A percentile compares a stretch with the other conserved stretches of the same genome.
Evolutionary conservation across 2,888 invertebrate genomes (phyloP).

Genomic region (Mesochorus sp.): DNA sequence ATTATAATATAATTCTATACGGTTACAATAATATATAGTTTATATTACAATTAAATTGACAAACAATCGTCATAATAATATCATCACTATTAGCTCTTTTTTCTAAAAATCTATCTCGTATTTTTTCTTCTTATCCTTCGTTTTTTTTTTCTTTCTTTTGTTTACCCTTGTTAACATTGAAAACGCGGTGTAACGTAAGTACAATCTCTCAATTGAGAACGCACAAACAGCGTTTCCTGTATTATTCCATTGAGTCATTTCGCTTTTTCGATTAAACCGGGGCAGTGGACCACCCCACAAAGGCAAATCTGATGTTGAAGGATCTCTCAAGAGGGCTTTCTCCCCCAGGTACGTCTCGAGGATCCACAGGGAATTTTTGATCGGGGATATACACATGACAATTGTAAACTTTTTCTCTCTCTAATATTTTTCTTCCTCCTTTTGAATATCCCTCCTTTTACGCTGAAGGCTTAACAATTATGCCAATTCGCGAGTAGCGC

Average conservation of each 20-base stretch:
- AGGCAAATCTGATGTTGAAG: constrained; percentile 59
- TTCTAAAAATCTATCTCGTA: constrained; percentile 69
- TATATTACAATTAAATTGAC: constrained; percentile 74
- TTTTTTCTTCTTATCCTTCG: constrained; percentile 8
- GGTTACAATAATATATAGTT: constrained; percentile 63
- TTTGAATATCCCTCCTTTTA: constrained; percentile 44
- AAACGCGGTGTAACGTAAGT: constrained; percentile 59
- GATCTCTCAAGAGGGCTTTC: constrained; percentile 41
- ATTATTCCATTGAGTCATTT: constrained; percentile 50
- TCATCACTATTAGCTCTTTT: constrained; percentile 68
- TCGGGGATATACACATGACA: constrained; percentile 51
- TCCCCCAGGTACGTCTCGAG: constrained; percentile 29
- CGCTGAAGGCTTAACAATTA: constrained; percentile 59
- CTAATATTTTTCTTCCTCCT: constrained; percentile 12
- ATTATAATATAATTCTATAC: constrained; percentile 65
- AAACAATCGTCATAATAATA: constrained; percentile 71
- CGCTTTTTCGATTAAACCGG: constrained; percentile 18
- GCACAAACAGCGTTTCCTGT: constrained; percentile 54
- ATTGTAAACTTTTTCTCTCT: constrained; percentile 29
- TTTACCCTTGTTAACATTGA: constrained; percentile 57
- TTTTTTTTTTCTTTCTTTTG: not conserved
- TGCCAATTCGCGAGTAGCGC: constrained; percentile 57
- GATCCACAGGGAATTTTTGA: constrained; percentile 42
- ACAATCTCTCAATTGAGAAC: constrained; percentile 50
- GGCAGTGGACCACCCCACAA: constrained; percentile 44